These are phyloP conservation scores for Urocolius indicus DNA, from an alignment of 2,113 vertebrate genomes.

Conservation along the genomic window DNA sequence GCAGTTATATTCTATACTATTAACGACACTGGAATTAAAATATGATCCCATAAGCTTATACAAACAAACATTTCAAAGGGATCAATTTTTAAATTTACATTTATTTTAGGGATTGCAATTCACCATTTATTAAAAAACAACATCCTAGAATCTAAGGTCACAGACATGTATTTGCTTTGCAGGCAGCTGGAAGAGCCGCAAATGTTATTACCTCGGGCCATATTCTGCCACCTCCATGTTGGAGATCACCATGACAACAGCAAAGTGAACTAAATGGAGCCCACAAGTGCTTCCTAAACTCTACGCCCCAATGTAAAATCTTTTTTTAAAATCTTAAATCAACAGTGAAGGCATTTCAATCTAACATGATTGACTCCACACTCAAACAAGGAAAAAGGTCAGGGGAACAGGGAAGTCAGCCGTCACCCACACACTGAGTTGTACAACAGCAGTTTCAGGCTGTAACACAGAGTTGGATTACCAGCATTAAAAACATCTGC, in stretches of 20 bases:
- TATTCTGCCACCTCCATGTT: slow-evolving; percentile 15
- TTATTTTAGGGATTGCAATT: slow-evolving; percentile 14
- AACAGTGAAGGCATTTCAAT: slow-evolving; percentile 35
- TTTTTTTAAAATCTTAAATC: not conserved
- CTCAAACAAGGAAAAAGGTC: slow-evolving; percentile 34
- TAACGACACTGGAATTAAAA: not conserved
- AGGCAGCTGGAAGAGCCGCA: slow-evolving; percentile 28
- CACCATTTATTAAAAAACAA: not conserved
- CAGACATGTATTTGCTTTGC: not conserved
- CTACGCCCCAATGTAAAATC: not conserved
- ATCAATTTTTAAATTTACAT: not conserved
- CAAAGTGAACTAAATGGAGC: not conserved
- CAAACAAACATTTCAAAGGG: not conserved
- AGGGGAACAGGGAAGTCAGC: not conserved
- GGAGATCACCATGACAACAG: slow-evolving; percentile 48
- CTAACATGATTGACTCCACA: slow-evolving; percentile 1
- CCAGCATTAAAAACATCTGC: not conserved
- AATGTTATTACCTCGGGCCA: slow-evolving; percentile 36
- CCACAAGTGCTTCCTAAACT: not conserved
- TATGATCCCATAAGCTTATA: not conserved
- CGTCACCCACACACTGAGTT: not conserved
- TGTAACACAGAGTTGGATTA: not conserved
- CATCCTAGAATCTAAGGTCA: not conserved
- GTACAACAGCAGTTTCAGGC: not conserved
- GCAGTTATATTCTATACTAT: not conserved